Percentiles rank a stretch among this genome's conserved stretches.
Evolutionary conservation across 2,113 vertebrate species (phyloP).

Genomic region (Theristicus caerulescens): DNA sequence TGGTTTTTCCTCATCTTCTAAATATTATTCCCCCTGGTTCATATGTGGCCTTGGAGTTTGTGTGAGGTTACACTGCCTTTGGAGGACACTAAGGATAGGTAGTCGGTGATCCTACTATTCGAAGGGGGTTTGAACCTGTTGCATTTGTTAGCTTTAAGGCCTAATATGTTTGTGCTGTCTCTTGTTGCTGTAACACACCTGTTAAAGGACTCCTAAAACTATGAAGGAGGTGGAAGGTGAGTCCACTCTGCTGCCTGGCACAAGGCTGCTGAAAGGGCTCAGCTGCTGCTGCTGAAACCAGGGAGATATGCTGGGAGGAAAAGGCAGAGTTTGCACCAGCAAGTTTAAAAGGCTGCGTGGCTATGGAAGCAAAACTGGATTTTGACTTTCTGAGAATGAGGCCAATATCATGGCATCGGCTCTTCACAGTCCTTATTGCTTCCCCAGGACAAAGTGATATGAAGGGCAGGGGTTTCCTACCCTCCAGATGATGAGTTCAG

Average conservation of each 20-base stretch:
- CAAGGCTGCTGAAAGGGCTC: neutral
- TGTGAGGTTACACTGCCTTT: neutral
- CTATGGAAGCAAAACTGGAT: neutral
- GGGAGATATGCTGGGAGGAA: neutral
- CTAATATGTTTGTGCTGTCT: neutral
- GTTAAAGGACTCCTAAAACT: neutral
- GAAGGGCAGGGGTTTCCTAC: neutral
- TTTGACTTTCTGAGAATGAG: neutral
- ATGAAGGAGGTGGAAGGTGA: neutral
- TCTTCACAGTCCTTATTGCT: neutral
- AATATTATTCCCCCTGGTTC: neutral
- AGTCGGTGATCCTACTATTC: neutral
- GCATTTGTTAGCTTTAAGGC: neutral
- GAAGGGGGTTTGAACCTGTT: neutral
- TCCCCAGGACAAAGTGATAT: neutral
- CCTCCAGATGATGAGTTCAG: neutral
- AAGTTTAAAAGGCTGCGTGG: neutral
- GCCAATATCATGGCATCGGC: neutral
- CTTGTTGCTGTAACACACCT: neutral
- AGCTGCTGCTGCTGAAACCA: neutral
- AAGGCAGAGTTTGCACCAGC: neutral
- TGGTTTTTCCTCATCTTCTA: neutral
- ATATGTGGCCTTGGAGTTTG: neutral
- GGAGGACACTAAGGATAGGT: neutral
- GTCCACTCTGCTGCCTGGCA: neutral